phyloP scores from a whole-genome alignment of 2,888 invertebrate genomes.

The Drosophila longiperda region DNA sequence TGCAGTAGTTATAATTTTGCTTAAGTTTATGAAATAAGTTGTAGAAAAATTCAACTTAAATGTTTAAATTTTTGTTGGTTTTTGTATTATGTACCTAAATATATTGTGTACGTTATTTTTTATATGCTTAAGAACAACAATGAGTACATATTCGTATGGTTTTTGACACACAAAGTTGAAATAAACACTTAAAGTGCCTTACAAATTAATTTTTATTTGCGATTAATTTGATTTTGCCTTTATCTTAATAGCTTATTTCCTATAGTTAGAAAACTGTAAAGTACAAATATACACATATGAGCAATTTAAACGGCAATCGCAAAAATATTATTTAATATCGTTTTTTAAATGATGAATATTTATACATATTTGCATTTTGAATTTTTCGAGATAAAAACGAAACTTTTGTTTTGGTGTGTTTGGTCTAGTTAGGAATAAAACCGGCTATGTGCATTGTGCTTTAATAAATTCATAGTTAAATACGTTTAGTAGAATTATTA shows the following conservation, averaged over 20 bases:
- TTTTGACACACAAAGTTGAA: constrained; percentile 48
- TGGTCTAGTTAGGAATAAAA: constrained; percentile 29
- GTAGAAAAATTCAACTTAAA: constrained; percentile 71
- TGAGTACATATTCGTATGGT: constrained; percentile 25
- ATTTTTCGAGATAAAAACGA: constrained; percentile 17
- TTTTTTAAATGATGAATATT: constrained; percentile 11
- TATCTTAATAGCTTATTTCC: constrained; percentile 43
- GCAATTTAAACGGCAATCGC: constrained; percentile 33
- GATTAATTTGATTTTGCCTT: constrained; percentile 61
- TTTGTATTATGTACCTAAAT: constrained; percentile 30
- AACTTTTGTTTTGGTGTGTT: constrained; percentile 23
- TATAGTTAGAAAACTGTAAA: constrained; percentile 49
- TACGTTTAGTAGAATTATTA: constrained; percentile 6
- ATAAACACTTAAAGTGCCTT: constrained; percentile 71
- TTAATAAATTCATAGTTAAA: constrained; percentile 3
- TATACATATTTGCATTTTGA: constrained; percentile 17
- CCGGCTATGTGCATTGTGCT: constrained; percentile 36
- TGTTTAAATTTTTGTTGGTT: constrained; percentile 63
- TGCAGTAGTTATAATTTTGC: constrained; percentile 38
- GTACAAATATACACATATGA: constrained; percentile 32
- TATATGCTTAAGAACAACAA: constrained; percentile 22
- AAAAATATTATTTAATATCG: constrained; percentile 18
- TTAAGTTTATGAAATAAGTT: constrained; percentile 66
- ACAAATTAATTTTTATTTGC: constrained; percentile 64
- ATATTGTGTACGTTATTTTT: constrained; percentile 36